Evolutionary conservation across 2,797 vertebrate genomes (phyloP), one percentile per base, ranked within the genome.

Genomic region (Corythornis leucogaster): DNA sequence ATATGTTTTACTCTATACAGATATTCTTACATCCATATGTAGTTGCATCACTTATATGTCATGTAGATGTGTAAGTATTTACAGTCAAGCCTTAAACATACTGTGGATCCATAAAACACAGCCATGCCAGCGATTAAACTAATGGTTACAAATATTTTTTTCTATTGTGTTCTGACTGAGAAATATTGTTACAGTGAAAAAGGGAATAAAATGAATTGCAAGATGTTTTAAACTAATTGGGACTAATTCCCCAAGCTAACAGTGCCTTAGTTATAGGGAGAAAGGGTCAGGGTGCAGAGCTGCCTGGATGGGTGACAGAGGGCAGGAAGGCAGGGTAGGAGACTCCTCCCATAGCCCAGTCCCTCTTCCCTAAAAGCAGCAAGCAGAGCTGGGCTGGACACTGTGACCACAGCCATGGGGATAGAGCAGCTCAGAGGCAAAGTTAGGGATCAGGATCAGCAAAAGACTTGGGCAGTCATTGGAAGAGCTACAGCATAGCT

Each of bases 251-350:
- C 67, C 35, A 25, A 0, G 0, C 24, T 21, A 64, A 25, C 57
- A 63, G 8, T 63, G 48, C 38, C 66, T 85, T 51, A 68, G 42
- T 17, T 82, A 5, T 9, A 38, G 20, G 42, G 17, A 71, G 45
- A 73, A 85, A 46, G 22, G 24, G 16, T 73, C 25, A 30, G 66
- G n/a, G 12, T 2, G 3, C n/a, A 79, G 38, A 0, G 0, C 19
- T 61, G 50, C 21, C 7, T 3, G 28, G 25, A 24, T 1, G 4
- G 58, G 24, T 2, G 3, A 31, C 54, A 62, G 11, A 40, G 4
- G 4, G 6, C 66, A 73, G n/a, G 2, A 2, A 51, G 31, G 6
- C 5, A 80, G 74, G 35, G 51, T 28, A 80, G 33, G 20, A 43
- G 38, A 20, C 5, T 57, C 25, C 69, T 42, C 17, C 22, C 19